A percentile compares a stretch with the other conserved stretches of the same genome.
phyloP scores from a whole-genome alignment of 2,113 vertebrate genomes.

The Pterocles orientalis region DNA sequence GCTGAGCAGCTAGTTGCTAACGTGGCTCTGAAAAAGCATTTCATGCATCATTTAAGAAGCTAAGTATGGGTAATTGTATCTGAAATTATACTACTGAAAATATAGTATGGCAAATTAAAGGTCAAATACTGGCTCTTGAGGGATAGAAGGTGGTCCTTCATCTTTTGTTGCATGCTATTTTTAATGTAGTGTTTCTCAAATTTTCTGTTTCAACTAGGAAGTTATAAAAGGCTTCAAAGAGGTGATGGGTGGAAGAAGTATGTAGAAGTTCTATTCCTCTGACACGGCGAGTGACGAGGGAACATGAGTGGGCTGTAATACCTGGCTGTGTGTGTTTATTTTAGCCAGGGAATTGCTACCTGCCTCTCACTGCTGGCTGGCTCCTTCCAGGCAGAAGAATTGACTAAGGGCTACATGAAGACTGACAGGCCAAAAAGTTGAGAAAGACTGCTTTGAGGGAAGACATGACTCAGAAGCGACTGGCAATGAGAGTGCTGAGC shows the following conservation, averaged over 20 bases:
- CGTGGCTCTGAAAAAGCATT: slow-evolving; percentile 5
- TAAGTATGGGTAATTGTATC: slow-evolving; percentile 1
- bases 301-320: slow-evolving; percentile 24
- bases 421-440: neutral
- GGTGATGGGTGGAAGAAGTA: neutral
- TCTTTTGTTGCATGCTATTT: neutral
- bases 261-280: neutral
- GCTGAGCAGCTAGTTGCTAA: slow-evolving; percentile 34
- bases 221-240: neutral
- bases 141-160: neutral
- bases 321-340: neutral
- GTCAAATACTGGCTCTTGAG: neutral
- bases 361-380: neutral
- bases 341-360: neutral
- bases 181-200: neutral
- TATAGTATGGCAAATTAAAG: neutral
- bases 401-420: neutral
- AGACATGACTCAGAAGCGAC: neutral
- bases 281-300: neutral
- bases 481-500: neutral
- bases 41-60: slow-evolving; percentile 3
- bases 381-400: neutral
- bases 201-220: neutral
- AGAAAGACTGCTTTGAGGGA: slow-evolving; percentile 3
- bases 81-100: slow-evolving; percentile 38